Evolutionary conservation across 30 jellyfish, hydroid and myxozoan species (phyloP), one percentile per base, ranked within the genome.

Genomic region (Mastigias papua): DNA sequence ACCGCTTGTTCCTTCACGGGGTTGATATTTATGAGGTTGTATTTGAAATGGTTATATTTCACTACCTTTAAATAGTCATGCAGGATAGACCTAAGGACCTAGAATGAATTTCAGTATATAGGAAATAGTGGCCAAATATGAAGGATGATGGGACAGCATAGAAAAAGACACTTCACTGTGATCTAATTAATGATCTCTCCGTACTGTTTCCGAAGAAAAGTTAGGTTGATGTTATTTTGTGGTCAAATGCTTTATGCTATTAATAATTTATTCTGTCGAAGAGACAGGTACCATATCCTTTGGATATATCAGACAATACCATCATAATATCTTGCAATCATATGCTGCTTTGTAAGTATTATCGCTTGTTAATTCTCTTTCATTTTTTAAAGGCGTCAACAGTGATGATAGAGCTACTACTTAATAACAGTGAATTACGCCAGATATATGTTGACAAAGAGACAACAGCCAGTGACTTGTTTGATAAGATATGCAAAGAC

Each of bases 401-500:
- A 26, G 72, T 79, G 32, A 42, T n/a, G 63, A 64, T 79, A 32
- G 62, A 65, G 4, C 32, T 79, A 32, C 48, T 28, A 20, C 81
- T 79, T 2, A 66, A 30, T 15, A 48, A 79, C 51, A 49, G 34
- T 21, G 81, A 62, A 10, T 79, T 81, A 64, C 81, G 81, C 29
- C 90, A 79, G 62, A 1, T 79, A 34, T 54, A 57, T 31, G 60
- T 79, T 13, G 81, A 62, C 49, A 79, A 64, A 20, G 46, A 65
- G 49, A 65, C 69, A 34, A n/a, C 32, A 35, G 48, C 63, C 69
- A n/a, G 69, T 23, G 72, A 34, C 29, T 35, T 79, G 30, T 27
- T 79, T 17, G 90, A 79, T 66, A 64, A 66, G 29, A 66, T 46
- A 9, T 79, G 90, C 34, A 42, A 66, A n/a, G 90, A 79, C 16